Percentiles rank a stretch among this genome's conserved stretches.
phyloP scores from a whole-genome alignment of 2,797 vertebrate species.

The Phalanger gymnotis region DNA sequence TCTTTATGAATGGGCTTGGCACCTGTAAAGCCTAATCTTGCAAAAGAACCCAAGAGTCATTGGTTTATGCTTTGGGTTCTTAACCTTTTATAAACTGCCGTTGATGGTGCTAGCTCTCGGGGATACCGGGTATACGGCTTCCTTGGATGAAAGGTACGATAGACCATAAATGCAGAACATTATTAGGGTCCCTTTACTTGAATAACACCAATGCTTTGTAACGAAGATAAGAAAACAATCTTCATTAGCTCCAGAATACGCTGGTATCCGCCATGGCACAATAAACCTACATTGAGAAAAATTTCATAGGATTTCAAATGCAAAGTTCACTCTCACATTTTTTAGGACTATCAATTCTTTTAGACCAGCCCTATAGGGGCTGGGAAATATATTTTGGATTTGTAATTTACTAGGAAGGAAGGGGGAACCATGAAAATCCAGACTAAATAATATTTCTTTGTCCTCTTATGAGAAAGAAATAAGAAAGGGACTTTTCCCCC shows the following conservation, averaged over 20 bases:
- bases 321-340: not conserved
- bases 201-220: not conserved
- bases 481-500: not conserved
- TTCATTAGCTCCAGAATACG: not conserved
- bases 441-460: not conserved
- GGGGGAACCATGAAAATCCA: not conserved
- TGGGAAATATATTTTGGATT: not conserved
- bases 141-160: not conserved
- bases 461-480: not conserved
- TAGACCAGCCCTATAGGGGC: not conserved
- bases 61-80: not conserved
- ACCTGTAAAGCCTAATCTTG: conserved; percentile 5
- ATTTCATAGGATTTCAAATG: not conserved
- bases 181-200: not conserved
- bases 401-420: conserved; percentile 2
- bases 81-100: not conserved
- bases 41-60: conserved; percentile 34
- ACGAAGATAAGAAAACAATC: not conserved
- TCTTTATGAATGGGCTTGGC: not conserved
- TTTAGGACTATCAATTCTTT: not conserved
- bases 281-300: not conserved
- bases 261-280: not conserved
- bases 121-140: not conserved
- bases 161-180: not conserved
- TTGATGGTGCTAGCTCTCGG: not conserved